phyloP scores from a whole-genome alignment of 1,140 invertebrate species.

The Plutomurus gul region DNA sequence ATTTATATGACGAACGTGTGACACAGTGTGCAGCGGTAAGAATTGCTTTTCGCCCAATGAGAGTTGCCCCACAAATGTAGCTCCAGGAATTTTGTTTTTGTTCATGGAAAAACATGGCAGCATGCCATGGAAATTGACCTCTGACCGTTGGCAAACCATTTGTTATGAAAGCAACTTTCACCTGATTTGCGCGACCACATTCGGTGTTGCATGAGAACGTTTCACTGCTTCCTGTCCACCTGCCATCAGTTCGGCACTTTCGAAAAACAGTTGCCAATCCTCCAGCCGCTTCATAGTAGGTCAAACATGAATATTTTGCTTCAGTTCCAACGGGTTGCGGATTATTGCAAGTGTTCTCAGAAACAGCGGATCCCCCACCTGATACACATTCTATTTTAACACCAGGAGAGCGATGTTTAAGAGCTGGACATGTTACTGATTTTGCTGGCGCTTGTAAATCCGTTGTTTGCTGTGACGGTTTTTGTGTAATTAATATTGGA shows the following conservation, averaged over 20 bases:
- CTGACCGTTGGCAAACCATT: slow-evolving; percentile 20
- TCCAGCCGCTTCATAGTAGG: slow-evolving; percentile 29
- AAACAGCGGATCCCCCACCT: neutral
- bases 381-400: slow-evolving; percentile 31
- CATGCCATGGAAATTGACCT: slow-evolving; percentile 44
- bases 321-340: slow-evolving; percentile 14
- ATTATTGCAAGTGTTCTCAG: slow-evolving; percentile 2
- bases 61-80: slow-evolving; percentile 43
- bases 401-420: slow-evolving; percentile 22
- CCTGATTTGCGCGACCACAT: slow-evolving; percentile 35
- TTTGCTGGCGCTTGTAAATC: neutral
- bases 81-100: neutral
- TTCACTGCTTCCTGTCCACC: slow-evolving; percentile 28
- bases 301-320: slow-evolving; percentile 35
- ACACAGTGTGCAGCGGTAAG: slow-evolving; percentile 52
- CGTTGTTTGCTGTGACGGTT: neutral
- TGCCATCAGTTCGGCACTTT: slow-evolving; percentile 43
- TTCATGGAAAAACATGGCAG: slow-evolving; percentile 34
- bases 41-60: slow-evolving; percentile 26
- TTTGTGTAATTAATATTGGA: too few species aligned
- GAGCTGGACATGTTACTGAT: slow-evolving; percentile 4
- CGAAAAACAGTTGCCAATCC: slow-evolving; percentile 19
- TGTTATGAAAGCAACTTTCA: slow-evolving; percentile 34
- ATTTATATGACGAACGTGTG: slow-evolving; percentile 5
- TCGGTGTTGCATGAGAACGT: slow-evolving; percentile 29